These are phyloP conservation scores for Myrmecophaga tridactyla DNA, from an alignment of 2,113 vertebrate genomes.

Conservation along the genomic window DNA sequence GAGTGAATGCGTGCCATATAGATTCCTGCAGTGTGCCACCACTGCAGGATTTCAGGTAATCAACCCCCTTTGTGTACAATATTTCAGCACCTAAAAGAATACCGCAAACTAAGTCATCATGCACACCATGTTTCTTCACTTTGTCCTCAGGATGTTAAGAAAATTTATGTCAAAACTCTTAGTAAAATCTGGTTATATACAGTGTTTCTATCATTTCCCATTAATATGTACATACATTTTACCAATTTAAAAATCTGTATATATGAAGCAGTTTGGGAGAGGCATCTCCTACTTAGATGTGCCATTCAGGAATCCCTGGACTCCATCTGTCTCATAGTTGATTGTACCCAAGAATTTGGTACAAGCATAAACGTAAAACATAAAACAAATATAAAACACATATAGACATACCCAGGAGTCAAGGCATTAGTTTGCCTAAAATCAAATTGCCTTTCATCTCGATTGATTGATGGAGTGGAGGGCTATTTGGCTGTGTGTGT, in stretches of 20 bases:
- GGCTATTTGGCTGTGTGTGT: neutral
- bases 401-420: neutral
- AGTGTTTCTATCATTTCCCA: neutral
- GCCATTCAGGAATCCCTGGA: constrained; percentile 24
- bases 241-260: constrained; percentile 1
- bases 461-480: neutral
- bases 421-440: constrained; percentile 30
- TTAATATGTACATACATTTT: neutral
- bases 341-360: neutral
- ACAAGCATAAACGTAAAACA: neutral
- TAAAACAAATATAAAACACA: neutral
- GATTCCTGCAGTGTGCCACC: neutral
- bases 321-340: neutral
- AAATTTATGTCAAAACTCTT: neutral
- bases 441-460: neutral
- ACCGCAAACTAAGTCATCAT: neutral
- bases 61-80: neutral
- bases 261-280: neutral
- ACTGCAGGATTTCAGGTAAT: neutral
- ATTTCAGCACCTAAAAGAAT: neutral
- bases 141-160: neutral
- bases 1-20: neutral
- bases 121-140: neutral
- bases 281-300: neutral
- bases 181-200: neutral